Base-by-base conservation (phyloP, 2,888 invertebrate genomes). In the Diplolepis rosae region DNA sequence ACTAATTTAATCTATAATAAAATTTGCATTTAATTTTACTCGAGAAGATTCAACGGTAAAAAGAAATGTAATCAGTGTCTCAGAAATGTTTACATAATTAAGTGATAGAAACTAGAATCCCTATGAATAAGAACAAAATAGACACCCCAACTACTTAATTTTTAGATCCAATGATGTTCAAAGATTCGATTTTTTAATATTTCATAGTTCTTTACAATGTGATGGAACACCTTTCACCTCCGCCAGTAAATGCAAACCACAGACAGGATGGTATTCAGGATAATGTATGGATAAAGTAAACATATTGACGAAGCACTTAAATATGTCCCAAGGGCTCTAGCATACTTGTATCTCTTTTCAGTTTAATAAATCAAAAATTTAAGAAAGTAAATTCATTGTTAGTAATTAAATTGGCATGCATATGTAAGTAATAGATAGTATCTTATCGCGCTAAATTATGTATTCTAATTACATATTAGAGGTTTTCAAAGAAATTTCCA, bases 211-310 rank as follows among this genome's bases (percentile, higher is more conserved):
- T 27, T 72, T 2, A 66, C 48, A 65, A 35, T 71, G 70, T 72
- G 50, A 73, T 72, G 69, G 72, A 75, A 72, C 72, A 77, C 73
- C 73, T 77, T 78, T 76, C 74, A 78, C 76, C 75, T 79, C 74
- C 77, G 74, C 75, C 73, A 75, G 76, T 75, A 79, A 76, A 77
- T 81, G 80, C 80, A 85, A 85, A 85, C 85, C 86, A 87, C 87
- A 86, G 87, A 88, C 87, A 87, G 87, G 87, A 88, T 87, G 87
- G 85, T 85, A 84, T 81, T 82, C 77, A 84, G 85, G 85, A 86
- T 80, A 85, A 81, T 84, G 75, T 80, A 76, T 83, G 82, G 80
- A 84, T 77, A 79, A 77, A 81, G 80, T 80, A 77, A 75, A 76
- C 77, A 77, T 76, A 79, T 73, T 73, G 77, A 72, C 76, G 18